Percentiles rank a stretch among this genome's conserved stretches.
Evolutionary conservation across 2,113 vertebrate genomes (phyloP).

Genomic region (Haliaeetus leucogaster): DNA sequence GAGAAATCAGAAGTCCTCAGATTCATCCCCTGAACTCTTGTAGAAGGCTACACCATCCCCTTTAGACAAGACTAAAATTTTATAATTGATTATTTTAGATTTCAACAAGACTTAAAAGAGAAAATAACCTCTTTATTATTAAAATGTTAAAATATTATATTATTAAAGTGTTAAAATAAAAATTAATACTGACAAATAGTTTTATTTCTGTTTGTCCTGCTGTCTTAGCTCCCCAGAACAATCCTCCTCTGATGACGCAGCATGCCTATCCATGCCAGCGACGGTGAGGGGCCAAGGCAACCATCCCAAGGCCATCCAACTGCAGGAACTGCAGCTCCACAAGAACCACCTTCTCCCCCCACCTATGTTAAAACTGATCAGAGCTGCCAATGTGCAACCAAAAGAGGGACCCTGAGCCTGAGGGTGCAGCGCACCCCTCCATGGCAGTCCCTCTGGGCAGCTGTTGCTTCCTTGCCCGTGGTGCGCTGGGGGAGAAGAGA

Average conservation of each 20-base stretch:
- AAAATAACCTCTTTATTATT: background rate
- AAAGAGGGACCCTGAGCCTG: background rate
- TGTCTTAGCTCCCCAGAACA: background rate
- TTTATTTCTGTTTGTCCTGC: background rate
- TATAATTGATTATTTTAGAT: background rate
- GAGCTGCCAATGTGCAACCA: background rate
- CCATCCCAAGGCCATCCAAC: background rate
- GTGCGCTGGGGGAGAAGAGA: background rate
- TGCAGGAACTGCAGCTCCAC: background rate
- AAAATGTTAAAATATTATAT: too few species aligned
- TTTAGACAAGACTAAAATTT: background rate
- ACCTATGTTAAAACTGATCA: background rate
- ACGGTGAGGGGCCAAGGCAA: too few species aligned
- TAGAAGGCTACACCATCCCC: background rate
- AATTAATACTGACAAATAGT: background rate
- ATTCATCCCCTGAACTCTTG: background rate
- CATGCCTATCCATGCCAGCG: rapidly evolving
- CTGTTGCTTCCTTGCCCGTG: rapidly evolving
- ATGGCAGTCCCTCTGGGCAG: background rate
- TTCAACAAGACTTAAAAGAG: background rate
- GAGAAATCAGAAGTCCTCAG: background rate
- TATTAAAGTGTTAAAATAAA: background rate
- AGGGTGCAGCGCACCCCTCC: too few species aligned
- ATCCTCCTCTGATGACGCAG: background rate
- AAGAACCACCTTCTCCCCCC: background rate